A percentile compares a stretch with the other conserved stretches of the same genome.
phyloP scores from a whole-genome alignment of 2,113 vertebrate species.

The Acrocephalus kingi region DNA sequence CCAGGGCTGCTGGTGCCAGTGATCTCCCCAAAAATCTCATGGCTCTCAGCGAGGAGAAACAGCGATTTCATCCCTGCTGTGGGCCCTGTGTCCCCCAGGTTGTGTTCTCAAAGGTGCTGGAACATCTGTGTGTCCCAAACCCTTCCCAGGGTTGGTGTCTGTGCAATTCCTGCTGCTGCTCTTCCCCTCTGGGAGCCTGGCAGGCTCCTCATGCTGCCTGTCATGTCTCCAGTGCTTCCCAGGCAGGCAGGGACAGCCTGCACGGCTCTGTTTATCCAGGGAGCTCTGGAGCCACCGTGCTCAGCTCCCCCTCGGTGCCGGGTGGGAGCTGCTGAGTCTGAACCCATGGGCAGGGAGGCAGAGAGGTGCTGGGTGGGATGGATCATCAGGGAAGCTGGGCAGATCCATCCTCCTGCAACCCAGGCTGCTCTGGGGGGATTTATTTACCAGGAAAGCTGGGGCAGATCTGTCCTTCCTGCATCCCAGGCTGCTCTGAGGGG shows the following conservation, averaged over 20 bases:
- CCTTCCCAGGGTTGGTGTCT: background rate
- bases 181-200: background rate
- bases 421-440: background rate
- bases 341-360: background rate
- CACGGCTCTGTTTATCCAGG: background rate
- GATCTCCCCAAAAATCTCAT: fast-evolving
- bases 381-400: background rate
- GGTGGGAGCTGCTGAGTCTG: background rate
- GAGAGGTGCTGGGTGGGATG: background rate
- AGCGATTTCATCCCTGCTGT: background rate
- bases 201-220: background rate
- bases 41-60: background rate
- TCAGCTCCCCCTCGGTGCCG: background rate
- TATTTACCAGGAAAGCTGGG: background rate
- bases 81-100: background rate
- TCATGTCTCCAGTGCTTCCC: background rate
- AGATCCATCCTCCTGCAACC: background rate
- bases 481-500: background rate
- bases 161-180: background rate
- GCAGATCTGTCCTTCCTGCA: background rate
- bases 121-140: background rate
- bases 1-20: background rate
- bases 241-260: background rate
- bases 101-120: background rate
- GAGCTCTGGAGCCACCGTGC: background rate